Conservation (phyloP, 2,113 vertebrate species). For the Chaetodon trifascialis region DNA sequence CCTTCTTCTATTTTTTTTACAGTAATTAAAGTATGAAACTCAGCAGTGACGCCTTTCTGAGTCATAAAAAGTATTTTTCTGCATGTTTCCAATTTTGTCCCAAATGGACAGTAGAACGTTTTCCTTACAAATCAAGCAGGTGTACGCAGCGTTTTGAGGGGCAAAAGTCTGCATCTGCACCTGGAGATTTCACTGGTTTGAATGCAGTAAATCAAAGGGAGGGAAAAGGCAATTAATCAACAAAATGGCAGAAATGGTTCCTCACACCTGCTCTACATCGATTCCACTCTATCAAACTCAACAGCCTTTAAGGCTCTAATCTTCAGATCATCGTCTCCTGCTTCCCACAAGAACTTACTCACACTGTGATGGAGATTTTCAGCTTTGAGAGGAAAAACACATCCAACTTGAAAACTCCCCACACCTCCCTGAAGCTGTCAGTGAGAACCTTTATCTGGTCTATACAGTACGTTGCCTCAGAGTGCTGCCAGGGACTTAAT, state of each 20-base stretch:
- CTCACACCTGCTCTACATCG: neutral
- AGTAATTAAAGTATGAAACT: constrained; percentile 17
- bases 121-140: neutral
- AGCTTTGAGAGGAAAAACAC: neutral
- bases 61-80: neutral
- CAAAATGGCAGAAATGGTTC: no score
- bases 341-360: neutral
- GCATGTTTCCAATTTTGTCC: constrained; percentile 5
- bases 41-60: neutral
- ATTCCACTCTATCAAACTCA: neutral
- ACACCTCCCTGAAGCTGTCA: neutral
- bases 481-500: constrained; percentile 1
- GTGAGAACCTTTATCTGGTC: constrained; percentile 7
- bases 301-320: neutral
- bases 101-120: neutral
- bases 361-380: no score
- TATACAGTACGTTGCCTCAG: neutral
- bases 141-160: neutral
- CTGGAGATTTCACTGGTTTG: neutral
- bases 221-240: no score
- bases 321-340: neutral
- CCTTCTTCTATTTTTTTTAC: constrained; percentile 12
- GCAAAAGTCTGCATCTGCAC: neutral
- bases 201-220: neutral
- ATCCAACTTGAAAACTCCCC: neutral